Evolutionary conservation across 2,113 vertebrate genomes (phyloP).

Genomic region (Engraulis encrasicolus): DNA sequence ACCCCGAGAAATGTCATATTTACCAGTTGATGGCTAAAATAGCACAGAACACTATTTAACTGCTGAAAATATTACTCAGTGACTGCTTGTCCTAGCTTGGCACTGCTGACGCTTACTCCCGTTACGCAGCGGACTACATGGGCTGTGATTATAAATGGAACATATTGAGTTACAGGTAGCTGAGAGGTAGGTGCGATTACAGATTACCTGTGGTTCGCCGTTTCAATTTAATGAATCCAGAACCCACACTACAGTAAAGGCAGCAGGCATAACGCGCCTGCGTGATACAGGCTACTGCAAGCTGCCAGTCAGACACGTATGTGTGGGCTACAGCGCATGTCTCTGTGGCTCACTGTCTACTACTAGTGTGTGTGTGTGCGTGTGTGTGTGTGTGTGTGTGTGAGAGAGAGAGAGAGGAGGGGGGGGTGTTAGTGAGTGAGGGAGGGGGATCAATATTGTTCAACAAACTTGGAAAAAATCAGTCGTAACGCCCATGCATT

Average conservation of each 20-base stretch:
- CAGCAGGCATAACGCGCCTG: constrained; percentile 6
- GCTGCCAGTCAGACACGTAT: neutral
- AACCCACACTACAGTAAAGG: constrained; percentile 17
- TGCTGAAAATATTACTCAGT: neutral
- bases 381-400: constrained; percentile 21
- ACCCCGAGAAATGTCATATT: neutral
- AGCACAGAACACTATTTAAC: neutral
- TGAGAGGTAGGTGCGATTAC: constrained; percentile 14
- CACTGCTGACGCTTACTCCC: neutral
- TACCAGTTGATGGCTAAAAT: neutral
- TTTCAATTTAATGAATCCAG: constrained; percentile 17
- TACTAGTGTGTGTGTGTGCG: constrained; percentile 21
- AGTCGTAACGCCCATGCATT: constrained; percentile 11
- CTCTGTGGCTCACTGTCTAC: neutral
- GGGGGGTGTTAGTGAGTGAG: neutral
- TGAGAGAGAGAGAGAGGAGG: neutral
- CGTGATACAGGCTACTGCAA: neutral
- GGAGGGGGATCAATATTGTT: neutral
- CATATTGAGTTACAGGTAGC: constrained; percentile 9
- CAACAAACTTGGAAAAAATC: neutral
- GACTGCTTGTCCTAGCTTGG: neutral
- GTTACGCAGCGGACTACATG: constrained; percentile 2
- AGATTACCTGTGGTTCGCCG: constrained; percentile 17
- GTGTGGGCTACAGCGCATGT: constrained; percentile 11
- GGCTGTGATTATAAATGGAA: constrained; percentile 6